A percentile compares a stretch with the other conserved stretches of the same genome.
These are phyloP conservation scores for Elmis aenea DNA, from an alignment of 2,888 invertebrate species.

Conservation along the genomic window DNA sequence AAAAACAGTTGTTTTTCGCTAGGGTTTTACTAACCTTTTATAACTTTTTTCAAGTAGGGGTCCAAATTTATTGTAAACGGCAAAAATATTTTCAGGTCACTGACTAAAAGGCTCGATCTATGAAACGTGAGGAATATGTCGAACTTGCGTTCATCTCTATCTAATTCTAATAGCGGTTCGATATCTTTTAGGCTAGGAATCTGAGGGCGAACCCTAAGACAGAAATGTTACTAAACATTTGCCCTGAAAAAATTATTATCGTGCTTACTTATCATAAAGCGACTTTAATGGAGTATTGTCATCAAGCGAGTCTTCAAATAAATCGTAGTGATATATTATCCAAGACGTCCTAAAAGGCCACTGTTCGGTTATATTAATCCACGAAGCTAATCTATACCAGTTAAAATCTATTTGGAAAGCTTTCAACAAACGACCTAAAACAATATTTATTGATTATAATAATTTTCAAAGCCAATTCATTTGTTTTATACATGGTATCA, in stretches of 20 bases:
- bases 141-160: constrained; percentile 90
- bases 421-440: constrained; percentile 84
- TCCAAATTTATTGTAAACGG: constrained; percentile 98
- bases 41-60: constrained; percentile 94
- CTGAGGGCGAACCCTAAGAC: constrained; percentile 67
- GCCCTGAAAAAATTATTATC: not conserved
- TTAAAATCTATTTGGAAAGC: constrained; percentile 99
- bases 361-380: constrained; percentile 98
- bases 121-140: constrained; percentile 90
- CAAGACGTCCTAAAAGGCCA: constrained; percentile 98
- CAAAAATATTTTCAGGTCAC: constrained; percentile 89
- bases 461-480: too few species aligned
- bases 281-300: constrained; percentile 81
- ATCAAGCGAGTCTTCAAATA: constrained; percentile 80
- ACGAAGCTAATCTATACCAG: constrained; percentile 96
- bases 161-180: constrained; percentile 84
- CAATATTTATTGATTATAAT: not conserved
- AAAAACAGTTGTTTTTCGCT: too few species aligned
- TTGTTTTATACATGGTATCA: too few species aligned
- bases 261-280: constrained; percentile 85
- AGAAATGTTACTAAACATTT: constrained; percentile 5
- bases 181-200: constrained; percentile 82
- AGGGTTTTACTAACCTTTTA: too few species aligned
- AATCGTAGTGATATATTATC: constrained; percentile 93
- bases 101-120: constrained; percentile 75